phyloP scores from a whole-genome alignment of 2,797 vertebrate genomes.

The Astyanax mexicanus region DNA sequence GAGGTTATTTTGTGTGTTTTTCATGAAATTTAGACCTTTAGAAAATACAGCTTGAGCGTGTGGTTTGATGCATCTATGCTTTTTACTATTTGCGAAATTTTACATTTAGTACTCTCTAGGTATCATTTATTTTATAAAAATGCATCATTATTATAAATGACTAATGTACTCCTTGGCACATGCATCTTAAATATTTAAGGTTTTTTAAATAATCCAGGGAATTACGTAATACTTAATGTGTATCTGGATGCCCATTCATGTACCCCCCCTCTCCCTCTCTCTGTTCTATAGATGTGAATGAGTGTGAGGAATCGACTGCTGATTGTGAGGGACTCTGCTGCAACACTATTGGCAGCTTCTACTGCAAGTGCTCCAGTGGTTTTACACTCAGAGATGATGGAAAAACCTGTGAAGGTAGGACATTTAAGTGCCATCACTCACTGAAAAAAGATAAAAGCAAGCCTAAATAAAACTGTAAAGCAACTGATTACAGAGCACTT shows the following conservation, averaged over 20 bases:
- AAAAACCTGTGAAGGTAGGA: constrained; percentile 67
- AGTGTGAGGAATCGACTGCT: constrained; percentile 53
- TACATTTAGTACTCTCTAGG: too few relatives aligned
- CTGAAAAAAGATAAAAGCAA: too few relatives aligned
- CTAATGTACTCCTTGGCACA: too few relatives aligned
- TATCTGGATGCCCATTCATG: not conserved
- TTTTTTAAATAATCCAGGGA: too few relatives aligned
- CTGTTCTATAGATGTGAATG: constrained; percentile 60
- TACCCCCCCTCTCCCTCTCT: constrained; percentile 13
- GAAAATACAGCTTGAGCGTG: constrained; percentile 3
- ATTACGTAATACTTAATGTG: too few relatives aligned
- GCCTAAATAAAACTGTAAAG: too few relatives aligned
- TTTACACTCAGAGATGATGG: constrained; percentile 56
- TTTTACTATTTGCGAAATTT: not conserved
- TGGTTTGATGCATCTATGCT: constrained; percentile 26
- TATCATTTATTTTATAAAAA: too few relatives aligned
- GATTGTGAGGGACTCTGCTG: constrained; percentile 63
- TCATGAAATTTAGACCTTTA: constrained; percentile 8
- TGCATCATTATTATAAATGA: too few relatives aligned
- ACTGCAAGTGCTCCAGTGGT: constrained; percentile 61
- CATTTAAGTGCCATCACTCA: not conserved
- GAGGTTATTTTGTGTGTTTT: constrained; percentile 4
- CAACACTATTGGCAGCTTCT: constrained; percentile 73
- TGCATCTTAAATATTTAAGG: too few relatives aligned
- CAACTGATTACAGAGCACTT: too few relatives aligned